These are phyloP conservation scores for zebrafish (Danio rerio) DNA, from an alignment of 2,113 vertebrate genomes.

Conservation along the genomic window DNA sequence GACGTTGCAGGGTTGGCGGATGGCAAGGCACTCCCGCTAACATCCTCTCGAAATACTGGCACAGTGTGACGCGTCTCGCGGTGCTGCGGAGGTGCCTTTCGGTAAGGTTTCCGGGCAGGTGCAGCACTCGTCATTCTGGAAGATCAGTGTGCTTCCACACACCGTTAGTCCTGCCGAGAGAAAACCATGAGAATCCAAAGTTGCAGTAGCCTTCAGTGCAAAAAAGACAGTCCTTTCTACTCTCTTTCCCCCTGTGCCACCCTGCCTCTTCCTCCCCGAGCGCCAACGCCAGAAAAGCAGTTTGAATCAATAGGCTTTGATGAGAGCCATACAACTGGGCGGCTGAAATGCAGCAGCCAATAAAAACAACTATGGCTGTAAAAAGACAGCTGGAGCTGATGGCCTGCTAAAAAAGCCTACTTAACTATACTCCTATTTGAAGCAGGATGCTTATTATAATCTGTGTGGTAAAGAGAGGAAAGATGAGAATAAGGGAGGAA, in stretches of 20 bases:
- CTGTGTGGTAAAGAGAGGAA: not conserved
- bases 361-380: conserved; percentile 31
- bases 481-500: not conserved
- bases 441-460: conserved; percentile 29
- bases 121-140: conserved; percentile 85
- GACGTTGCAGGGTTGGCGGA: conserved; percentile 64
- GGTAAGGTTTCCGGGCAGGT: conserved; percentile 91
- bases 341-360: conserved; percentile 29
- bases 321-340: conserved; percentile 52
- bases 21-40: conserved; percentile 67
- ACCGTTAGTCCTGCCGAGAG: conserved; percentile 57
- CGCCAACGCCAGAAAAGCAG: conserved; percentile 48
- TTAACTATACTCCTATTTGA: conserved; percentile 37
- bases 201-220: conserved; percentile 28
- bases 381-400: conserved; percentile 21
- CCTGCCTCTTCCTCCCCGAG: conserved; percentile 39
- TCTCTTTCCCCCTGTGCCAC: conserved; percentile 14
- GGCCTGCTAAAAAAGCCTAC: not conserved
- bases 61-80: conserved; percentile 85
- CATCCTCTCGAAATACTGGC: conserved; percentile 76
- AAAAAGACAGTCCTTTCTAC: conserved; percentile 22
- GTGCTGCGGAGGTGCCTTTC: conserved; percentile 95
- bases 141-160: conserved; percentile 49
- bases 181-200: conserved; percentile 43
- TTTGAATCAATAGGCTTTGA: conserved; percentile 61